Conservation (phyloP, 2,797 vertebrate genomes). For the Sebastes nivosus region DNA sequence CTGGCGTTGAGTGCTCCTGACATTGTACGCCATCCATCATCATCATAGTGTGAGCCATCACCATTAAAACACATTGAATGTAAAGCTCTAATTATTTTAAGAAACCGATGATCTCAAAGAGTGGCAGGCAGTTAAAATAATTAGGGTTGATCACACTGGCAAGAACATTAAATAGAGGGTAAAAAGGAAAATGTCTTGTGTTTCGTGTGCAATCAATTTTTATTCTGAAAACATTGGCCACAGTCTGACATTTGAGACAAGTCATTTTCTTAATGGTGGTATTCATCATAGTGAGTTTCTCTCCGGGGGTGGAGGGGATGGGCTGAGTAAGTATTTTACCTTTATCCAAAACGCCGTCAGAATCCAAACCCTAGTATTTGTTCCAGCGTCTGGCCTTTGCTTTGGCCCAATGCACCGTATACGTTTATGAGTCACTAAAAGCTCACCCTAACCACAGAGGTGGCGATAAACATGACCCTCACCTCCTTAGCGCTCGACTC, state of each 20-base stretch:
- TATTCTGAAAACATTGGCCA: constrained; percentile 66
- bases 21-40: constrained; percentile 45
- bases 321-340: constrained; percentile 53
- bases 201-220: constrained; percentile 71
- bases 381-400: constrained; percentile 36
- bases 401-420: constrained; percentile 17
- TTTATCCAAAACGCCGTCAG: constrained; percentile 63
- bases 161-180: constrained; percentile 57
- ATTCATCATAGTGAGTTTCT: constrained; percentile 68
- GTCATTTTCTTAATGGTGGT: constrained; percentile 76
- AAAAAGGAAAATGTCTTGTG: constrained; percentile 58
- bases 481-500: constrained; percentile 28
- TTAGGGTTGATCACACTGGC: constrained; percentile 71
- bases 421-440: constrained; percentile 49
- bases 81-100: constrained; percentile 69
- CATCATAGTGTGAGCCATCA: constrained; percentile 32
- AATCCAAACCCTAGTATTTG: constrained; percentile 43
- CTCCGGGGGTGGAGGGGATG: neutral
- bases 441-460: constrained; percentile 33
- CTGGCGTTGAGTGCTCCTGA: constrained; percentile 32
- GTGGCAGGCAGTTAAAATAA: constrained; percentile 75
- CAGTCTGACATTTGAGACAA: constrained; percentile 75
- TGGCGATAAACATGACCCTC: constrained; percentile 42
- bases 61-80: constrained; percentile 43
- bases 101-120: constrained; percentile 57